Percentiles rank a stretch among this genome's conserved stretches.
Conservation (phyloP, 2,888 invertebrate genomes). For the Deroplatys truncata region DNA sequence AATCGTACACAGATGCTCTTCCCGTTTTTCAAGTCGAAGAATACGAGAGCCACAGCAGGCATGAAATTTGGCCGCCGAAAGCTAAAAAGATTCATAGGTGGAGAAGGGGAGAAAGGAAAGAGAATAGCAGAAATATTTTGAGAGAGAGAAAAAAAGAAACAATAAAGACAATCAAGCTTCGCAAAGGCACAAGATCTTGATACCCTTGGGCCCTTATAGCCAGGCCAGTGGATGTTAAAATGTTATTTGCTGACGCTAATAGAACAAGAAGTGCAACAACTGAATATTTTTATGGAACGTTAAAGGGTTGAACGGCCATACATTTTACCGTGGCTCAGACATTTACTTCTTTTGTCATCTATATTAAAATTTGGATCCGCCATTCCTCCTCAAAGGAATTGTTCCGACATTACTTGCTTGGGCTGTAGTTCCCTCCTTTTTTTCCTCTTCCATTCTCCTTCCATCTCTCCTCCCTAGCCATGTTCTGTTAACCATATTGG, state of each 20-base stretch:
- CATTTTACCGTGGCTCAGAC: conserved; percentile 1
- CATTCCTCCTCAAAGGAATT: not conserved
- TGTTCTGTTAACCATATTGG: not conserved
- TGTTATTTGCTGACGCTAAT: conserved; percentile 11
- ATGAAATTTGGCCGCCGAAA: not conserved
- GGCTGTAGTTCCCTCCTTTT: not conserved
- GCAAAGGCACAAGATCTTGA: not conserved
- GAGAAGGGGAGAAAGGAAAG: not conserved
- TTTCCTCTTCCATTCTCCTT: not conserved
- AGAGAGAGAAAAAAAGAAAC: not conserved
- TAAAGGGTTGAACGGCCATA: not conserved
- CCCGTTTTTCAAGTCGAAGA: not conserved
- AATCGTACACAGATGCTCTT: not conserved
- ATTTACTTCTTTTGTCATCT: conserved; percentile 13
- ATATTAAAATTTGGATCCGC: not conserved
- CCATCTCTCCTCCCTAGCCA: not conserved
- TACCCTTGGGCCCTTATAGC: not conserved
- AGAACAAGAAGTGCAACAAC: not conserved
- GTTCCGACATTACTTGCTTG: conserved; percentile 1
- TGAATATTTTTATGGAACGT: not conserved
- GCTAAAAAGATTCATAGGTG: not conserved
- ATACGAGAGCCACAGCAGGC: not conserved
- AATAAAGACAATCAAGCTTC: not conserved
- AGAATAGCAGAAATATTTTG: not conserved
- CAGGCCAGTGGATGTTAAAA: not conserved